Percentiles rank a stretch among this genome's conserved stretches.
Evolutionary conservation across 2,888 invertebrate species (phyloP).

Genomic region (Caenorhabditis sulstoni): DNA sequence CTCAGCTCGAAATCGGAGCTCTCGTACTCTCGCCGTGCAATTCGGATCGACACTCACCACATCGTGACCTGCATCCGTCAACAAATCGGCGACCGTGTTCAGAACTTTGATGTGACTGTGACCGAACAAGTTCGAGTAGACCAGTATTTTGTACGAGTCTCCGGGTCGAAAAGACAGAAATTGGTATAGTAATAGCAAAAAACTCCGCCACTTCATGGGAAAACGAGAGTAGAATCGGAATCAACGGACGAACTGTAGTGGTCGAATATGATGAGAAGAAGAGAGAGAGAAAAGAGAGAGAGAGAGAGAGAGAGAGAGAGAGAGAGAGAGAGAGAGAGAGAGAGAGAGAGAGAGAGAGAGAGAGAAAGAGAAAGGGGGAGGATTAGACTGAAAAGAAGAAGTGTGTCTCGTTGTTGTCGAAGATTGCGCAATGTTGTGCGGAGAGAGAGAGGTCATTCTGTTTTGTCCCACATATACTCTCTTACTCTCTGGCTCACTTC

Average conservation of each 20-base stretch:
- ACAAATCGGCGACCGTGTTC: slow-evolving; percentile 27
- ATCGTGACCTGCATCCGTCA: slow-evolving; percentile 47
- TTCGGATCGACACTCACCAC: slow-evolving; percentile 38
- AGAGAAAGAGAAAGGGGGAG: neutral
- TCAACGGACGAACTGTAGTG: too few species aligned
- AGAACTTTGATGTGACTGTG: slow-evolving; percentile 52
- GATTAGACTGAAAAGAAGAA: too few species aligned
- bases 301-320: neutral
- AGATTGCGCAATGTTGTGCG: slow-evolving; percentile 33
- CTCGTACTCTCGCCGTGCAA: too few species aligned
- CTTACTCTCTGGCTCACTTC: too few species aligned
- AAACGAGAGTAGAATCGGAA: too few species aligned
- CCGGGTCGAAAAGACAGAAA: too few species aligned
- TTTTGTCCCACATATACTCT: too few species aligned
- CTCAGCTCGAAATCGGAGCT: too few species aligned
- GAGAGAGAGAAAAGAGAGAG: neutral
- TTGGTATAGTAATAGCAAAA: too few species aligned
- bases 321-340: neutral
- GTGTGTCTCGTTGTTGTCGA: slow-evolving; percentile 8
- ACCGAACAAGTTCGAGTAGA: slow-evolving; percentile 44
- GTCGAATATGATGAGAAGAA: too few species aligned
- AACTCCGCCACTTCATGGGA: too few species aligned
- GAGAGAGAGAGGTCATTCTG: neutral
- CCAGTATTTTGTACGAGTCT: slow-evolving; percentile 48
- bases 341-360: neutral